A percentile compares a stretch with the other conserved stretches of the same genome.
phyloP scores from a whole-genome alignment of 2,888 invertebrate species.

The Polydrusus cervinus region DNA sequence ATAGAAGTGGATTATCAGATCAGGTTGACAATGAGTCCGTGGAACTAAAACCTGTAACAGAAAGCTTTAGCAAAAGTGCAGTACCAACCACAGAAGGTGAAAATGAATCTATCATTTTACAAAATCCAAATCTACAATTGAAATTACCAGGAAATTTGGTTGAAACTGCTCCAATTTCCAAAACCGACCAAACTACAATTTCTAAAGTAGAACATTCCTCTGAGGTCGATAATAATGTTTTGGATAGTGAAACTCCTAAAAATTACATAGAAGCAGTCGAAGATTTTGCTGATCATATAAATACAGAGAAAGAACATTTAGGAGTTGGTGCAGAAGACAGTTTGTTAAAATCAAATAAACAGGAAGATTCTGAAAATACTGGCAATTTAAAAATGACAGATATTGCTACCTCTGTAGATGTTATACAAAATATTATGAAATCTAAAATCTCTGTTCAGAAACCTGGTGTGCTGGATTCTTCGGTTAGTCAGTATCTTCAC shows the following conservation, averaged over 20 bases:
- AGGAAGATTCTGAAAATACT: not conserved
- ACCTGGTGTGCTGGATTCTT: slow-evolving; percentile 40
- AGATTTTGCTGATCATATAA: not conserved
- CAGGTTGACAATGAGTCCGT: not conserved
- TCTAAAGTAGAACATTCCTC: no score
- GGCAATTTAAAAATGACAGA: slow-evolving; percentile 31
- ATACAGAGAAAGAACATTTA: not conserved
- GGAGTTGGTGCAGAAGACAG: slow-evolving; percentile 23
- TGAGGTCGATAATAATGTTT: not conserved
- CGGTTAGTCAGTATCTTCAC: slow-evolving; percentile 49
- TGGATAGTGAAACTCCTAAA: not conserved
- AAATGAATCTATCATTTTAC: not conserved
- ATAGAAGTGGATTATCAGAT: not conserved
- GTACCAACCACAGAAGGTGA: not conserved
- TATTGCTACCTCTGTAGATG: slow-evolving; percentile 32
- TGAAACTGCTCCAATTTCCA: not conserved
- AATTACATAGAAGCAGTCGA: not conserved
- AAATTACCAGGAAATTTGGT: not conserved
- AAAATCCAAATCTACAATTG: not conserved
- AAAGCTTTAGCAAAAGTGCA: not conserved
- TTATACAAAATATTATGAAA: slow-evolving; percentile 34
- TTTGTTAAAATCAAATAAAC: not conserved
- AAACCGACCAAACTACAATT: not conserved
- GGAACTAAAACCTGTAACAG: not conserved
- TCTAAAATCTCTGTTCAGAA: slow-evolving; percentile 46